Evolutionary conservation across 2,797 vertebrate genomes (phyloP).

Genomic region (Cirrhinus molitorella): DNA sequence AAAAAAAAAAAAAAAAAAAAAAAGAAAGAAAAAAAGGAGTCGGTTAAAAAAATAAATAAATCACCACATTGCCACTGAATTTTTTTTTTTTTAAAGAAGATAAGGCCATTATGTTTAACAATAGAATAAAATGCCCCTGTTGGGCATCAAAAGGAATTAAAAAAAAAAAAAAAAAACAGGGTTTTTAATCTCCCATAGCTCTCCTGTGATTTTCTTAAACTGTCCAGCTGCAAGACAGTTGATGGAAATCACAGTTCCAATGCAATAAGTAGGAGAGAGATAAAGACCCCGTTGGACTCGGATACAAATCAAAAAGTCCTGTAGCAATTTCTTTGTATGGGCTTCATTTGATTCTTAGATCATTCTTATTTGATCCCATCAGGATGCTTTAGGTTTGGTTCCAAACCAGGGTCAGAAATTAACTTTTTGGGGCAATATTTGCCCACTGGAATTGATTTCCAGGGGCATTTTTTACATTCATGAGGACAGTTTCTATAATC

Average conservation of each 20-base stretch:
- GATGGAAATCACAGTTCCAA: not conserved
- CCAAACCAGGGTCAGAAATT: not conserved
- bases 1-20: not conserved
- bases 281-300: not conserved
- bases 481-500: too few relatives aligned
- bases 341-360: not conserved
- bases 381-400: conserved; percentile 2
- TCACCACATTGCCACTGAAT: too few relatives aligned
- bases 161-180: too few relatives aligned
- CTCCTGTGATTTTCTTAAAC: not conserved
- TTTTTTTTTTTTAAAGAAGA: not conserved
- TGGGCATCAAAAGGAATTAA: not conserved
- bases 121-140: not conserved
- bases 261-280: not conserved
- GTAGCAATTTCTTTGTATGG: not conserved
- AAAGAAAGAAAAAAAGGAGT: not conserved
- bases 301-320: not conserved
- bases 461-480: too few relatives aligned
- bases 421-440: too few relatives aligned
- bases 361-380: not conserved
- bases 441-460: too few relatives aligned
- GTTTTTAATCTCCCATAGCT: not conserved
- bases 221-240: not conserved
- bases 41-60: too few relatives aligned
- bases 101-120: not conserved